phyloP scores from a whole-genome alignment of 2,113 vertebrate species.

The Thermophis baileyi region DNA sequence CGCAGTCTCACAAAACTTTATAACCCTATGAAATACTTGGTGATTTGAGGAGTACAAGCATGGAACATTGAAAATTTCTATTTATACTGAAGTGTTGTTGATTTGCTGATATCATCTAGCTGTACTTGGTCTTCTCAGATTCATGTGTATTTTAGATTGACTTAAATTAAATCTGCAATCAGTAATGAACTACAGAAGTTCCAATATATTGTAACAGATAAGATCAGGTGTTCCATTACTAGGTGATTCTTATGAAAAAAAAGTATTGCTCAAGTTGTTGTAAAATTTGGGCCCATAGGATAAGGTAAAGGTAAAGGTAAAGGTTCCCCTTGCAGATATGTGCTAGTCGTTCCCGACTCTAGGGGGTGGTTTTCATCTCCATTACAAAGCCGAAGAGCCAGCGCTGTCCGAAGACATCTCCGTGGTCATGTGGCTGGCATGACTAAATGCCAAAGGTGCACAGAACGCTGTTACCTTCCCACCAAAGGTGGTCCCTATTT shows the following conservation, averaged over 20 bases:
- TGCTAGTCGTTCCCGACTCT: no score
- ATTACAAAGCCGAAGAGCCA: no score
- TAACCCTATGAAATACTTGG: background rate
- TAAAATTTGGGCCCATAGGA: background rate
- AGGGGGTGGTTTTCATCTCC: no score
- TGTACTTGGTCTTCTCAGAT: background rate
- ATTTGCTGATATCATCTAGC: background rate
- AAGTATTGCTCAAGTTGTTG: background rate
- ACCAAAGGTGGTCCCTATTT: no score
- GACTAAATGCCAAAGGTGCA: no score
- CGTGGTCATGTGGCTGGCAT: no score
- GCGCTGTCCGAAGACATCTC: no score
- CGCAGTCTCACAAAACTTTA: background rate
- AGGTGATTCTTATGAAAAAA: background rate
- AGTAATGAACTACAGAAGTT: background rate
- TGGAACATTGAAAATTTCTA: background rate
- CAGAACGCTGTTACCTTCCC: no score
- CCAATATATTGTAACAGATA: background rate
- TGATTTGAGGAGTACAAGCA: background rate
- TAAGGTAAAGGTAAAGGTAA: no score
- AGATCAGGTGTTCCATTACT: background rate
- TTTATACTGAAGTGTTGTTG: background rate
- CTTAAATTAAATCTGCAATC: background rate
- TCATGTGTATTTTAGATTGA: background rate
- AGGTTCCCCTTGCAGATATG: no score